Evolutionary conservation across 2,113 vertebrate species (phyloP).

Genomic region (Neopipo cinnamomea): DNA sequence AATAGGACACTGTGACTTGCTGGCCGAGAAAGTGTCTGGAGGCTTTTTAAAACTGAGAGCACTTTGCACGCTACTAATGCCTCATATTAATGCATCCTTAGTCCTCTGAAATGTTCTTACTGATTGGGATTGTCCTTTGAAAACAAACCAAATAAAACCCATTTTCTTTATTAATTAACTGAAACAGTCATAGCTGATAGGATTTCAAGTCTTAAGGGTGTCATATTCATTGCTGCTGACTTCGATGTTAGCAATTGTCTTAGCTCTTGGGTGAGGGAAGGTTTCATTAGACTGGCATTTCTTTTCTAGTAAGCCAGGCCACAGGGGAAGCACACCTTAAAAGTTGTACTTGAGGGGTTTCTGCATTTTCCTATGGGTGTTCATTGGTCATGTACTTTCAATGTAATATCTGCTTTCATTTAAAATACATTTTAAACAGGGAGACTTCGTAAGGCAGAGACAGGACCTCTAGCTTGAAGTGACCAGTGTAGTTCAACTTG

Average conservation of each 20-base stretch:
- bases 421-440: background rate
- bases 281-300: background rate
- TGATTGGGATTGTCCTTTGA: background rate
- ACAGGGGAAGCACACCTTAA: background rate
- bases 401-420: background rate
- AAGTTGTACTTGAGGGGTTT: background rate
- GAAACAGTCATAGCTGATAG: background rate
- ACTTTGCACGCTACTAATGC: background rate
- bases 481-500: background rate
- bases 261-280: background rate
- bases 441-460: background rate
- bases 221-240: background rate
- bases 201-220: background rate
- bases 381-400: background rate
- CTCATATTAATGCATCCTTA: background rate
- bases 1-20: background rate
- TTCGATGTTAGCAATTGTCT: background rate
- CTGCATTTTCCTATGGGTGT: background rate
- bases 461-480: background rate
- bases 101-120: background rate
- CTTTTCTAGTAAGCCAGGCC: background rate
- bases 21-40: background rate
- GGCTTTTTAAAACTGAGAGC: background rate
- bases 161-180: background rate
- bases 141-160: background rate